A percentile compares a stretch with the other conserved stretches of the same genome.
These are phyloP conservation scores for Parus major DNA, from an alignment of 2,113 vertebrate genomes.

Conservation along the genomic window DNA sequence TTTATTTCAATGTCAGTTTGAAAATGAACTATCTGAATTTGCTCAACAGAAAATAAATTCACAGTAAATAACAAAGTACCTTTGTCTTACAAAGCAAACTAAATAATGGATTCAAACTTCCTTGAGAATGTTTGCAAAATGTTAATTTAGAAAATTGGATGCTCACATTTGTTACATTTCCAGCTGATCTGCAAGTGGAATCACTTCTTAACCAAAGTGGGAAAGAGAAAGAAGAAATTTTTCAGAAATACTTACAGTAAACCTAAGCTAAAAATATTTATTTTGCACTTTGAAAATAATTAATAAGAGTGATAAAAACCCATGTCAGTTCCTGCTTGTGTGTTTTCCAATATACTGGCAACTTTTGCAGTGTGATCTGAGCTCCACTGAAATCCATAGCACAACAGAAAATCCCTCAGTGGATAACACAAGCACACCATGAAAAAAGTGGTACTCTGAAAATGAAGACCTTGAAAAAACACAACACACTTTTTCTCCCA, in stretches of 20 bases:
- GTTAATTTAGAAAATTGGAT: slow-evolving; percentile 23
- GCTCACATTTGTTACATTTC: neutral
- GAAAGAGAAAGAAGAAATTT: neutral
- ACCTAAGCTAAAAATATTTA: neutral
- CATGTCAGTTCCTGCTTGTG: neutral
- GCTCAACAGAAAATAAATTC: neutral
- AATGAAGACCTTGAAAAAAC: neutral
- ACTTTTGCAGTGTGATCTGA: neutral
- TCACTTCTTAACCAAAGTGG: neutral
- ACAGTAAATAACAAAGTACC: neutral
- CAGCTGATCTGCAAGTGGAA: neutral
- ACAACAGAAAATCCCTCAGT: neutral
- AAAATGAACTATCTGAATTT: neutral
- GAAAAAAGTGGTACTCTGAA: neutral
- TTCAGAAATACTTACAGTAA: neutral
- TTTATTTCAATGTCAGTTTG: neutral
- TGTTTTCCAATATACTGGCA: neutral
- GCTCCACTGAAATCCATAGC: neutral
- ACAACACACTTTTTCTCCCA: neutral
- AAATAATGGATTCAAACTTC: neutral
- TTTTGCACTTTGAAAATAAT: neutral
- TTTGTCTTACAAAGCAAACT: neutral
- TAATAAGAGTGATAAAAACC: neutral
- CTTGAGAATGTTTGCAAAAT: neutral
- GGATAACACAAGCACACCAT: neutral